Conservation (phyloP, 2,113 vertebrate species). For the Corythaeola cristata region DNA sequence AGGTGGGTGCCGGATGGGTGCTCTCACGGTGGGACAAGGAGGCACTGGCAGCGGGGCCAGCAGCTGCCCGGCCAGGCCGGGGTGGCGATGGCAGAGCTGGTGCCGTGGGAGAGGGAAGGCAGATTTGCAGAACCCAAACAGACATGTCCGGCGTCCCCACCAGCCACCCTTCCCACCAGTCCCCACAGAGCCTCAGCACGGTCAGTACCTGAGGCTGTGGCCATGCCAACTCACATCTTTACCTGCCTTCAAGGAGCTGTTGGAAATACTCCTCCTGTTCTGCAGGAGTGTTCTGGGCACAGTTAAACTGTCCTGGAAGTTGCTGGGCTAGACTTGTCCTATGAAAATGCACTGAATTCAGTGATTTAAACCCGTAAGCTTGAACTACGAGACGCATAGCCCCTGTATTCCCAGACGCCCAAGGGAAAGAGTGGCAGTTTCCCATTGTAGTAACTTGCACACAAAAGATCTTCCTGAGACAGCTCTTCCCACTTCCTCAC, state of each 20-base stretch:
- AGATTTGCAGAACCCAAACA: background rate
- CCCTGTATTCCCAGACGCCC: background rate
- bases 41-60: background rate
- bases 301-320: background rate
- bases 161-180: background rate
- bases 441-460: background rate
- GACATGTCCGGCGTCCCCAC: rapidly evolving
- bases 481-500: background rate
- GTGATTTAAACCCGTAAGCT: background rate
- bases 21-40: rapidly evolving
- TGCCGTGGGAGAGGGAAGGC: rapidly evolving
- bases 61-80: background rate
- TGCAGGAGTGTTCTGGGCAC: background rate
- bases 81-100: rapidly evolving
- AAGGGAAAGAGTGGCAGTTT: background rate
- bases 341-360: background rate
- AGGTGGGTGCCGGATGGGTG: rapidly evolving
- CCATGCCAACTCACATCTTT: background rate
- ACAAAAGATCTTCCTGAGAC: background rate
- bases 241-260: background rate
- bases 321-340: background rate
- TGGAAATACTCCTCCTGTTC: background rate
- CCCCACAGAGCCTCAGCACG: rapidly evolving
- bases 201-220: background rate
- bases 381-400: background rate